phyloP scores from a whole-genome alignment of 92 coral and sea anemone species.

The Parazoanthus darwini region DNA sequence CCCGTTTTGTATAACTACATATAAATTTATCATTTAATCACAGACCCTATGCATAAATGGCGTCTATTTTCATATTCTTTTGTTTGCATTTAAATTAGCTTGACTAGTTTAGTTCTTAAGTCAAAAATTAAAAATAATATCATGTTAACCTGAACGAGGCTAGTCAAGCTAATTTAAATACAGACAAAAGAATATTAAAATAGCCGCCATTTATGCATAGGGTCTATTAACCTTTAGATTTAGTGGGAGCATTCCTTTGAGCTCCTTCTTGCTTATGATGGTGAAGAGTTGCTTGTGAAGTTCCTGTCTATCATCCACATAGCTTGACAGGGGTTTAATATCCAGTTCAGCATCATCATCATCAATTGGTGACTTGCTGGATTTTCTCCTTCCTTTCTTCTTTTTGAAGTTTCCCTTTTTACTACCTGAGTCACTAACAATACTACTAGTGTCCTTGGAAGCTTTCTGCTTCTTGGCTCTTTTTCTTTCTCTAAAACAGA shows the following conservation, averaged over 20 bases:
- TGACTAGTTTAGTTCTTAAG: too few relatives aligned
- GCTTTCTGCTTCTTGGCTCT: constrained; percentile 20
- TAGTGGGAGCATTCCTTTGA: constrained; percentile 80
- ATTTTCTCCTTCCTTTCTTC: constrained; percentile 54
- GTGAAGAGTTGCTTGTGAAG: constrained; percentile 79
- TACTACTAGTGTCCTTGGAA: not conserved
- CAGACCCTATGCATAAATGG: too few relatives aligned
- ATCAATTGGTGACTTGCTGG: constrained; percentile 29
- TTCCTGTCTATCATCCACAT: constrained; percentile 72
- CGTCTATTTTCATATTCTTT: too few relatives aligned
- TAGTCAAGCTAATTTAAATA: too few relatives aligned
- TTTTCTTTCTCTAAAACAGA: constrained; percentile 4
- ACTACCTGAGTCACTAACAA: not conserved
- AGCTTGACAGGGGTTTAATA: constrained; percentile 79
- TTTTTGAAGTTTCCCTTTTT: constrained; percentile 33
- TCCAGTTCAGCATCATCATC: constrained; percentile 58
- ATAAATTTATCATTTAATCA: not conserved
- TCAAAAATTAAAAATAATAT: too few relatives aligned
- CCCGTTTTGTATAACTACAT: too few relatives aligned
- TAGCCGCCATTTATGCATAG: too few relatives aligned
- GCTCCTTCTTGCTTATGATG: constrained; percentile 78
- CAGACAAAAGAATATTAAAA: too few relatives aligned
- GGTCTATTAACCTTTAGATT: constrained; percentile 67
- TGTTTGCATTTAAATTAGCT: too few relatives aligned
- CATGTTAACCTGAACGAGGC: too few relatives aligned